Percentiles rank a stretch among this genome's conserved stretches.
These are phyloP conservation scores for Perognathus longimembris DNA, from an alignment of 2,113 vertebrate genomes.

Conservation along the genomic window DNA sequence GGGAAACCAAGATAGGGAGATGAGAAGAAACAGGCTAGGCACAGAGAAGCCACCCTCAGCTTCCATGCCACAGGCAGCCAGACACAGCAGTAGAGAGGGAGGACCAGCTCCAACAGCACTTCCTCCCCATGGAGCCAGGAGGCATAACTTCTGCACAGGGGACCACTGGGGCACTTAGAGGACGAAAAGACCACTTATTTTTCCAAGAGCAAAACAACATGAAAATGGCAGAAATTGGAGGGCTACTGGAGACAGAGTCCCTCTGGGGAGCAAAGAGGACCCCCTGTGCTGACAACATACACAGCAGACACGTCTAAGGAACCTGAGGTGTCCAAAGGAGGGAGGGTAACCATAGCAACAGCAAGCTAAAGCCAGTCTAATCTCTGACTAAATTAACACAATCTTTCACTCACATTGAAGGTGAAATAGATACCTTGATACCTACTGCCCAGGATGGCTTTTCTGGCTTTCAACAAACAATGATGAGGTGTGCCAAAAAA, in stretches of 20 bases:
- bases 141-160: too few species aligned
- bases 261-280: background rate
- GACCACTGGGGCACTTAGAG: background rate
- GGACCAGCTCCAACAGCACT: background rate
- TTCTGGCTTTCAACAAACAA: background rate
- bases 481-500: background rate
- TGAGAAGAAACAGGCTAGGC: background rate
- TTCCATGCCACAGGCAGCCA: background rate
- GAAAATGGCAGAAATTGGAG: background rate
- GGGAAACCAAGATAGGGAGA: too few species aligned
- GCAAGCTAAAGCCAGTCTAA: background rate
- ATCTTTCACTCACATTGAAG: background rate
- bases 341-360: background rate
- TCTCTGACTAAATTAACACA: background rate
- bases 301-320: too few species aligned
- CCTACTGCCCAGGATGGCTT: background rate
- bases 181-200: background rate
- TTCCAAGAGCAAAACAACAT: background rate
- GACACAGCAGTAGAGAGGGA: background rate
- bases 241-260: background rate
- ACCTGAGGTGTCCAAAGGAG: too few species aligned
- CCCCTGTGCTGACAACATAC: too few species aligned
- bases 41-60: background rate
- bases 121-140: background rate
- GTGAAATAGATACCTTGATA: background rate